Evolutionary conservation across 2,888 invertebrate genomes (phyloP).

Genomic region (Andrena haemorrhoa): DNA sequence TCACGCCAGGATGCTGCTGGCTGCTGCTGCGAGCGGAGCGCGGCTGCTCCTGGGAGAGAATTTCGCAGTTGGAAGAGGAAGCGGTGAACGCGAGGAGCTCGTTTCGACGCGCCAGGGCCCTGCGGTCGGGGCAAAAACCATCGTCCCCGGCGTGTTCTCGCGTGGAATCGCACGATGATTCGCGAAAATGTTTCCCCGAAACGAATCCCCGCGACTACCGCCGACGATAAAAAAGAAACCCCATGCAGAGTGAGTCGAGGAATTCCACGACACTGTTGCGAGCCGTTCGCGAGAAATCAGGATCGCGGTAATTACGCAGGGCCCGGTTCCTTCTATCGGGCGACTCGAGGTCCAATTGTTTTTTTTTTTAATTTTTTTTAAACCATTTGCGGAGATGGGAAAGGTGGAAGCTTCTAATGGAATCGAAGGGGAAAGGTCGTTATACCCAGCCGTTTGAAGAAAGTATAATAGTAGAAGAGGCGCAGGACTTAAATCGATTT

Average conservation of each 20-base stretch:
- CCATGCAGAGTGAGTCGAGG: slow-evolving; percentile 1
- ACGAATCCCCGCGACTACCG: slow-evolving; percentile 9
- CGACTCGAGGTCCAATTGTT: too few species aligned
- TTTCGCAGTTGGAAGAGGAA: slow-evolving; percentile 60
- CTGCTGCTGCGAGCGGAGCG: slow-evolving; percentile 17
- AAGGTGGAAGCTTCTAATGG: too few species aligned
- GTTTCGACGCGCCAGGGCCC: slow-evolving; percentile 39
- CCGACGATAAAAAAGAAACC: not conserved
- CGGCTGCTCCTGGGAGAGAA: slow-evolving; percentile 51
- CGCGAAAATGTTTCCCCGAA: slow-evolving; percentile 47
- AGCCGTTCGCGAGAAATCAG: not conserved
- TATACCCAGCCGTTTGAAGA: too few species aligned
- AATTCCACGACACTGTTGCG: not conserved
- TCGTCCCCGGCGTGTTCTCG: slow-evolving; percentile 8
- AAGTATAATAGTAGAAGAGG: too few species aligned
- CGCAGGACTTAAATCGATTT: not conserved
- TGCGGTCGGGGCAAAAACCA: slow-evolving; percentile 47
- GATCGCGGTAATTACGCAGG: not conserved
- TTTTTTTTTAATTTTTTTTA: too few species aligned
- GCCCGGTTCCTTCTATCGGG: not conserved
- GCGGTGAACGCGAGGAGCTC: slow-evolving; percentile 55
- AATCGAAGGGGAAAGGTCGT: too few species aligned
- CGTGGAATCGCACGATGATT: slow-evolving; percentile 38
- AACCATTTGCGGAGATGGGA: too few species aligned
- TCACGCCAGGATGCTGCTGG: slow-evolving; percentile 72